A percentile compares a stretch with the other conserved stretches of the same genome.
phyloP scores from a whole-genome alignment of 1,140 invertebrate genomes.

The Littorina saxatilis region DNA sequence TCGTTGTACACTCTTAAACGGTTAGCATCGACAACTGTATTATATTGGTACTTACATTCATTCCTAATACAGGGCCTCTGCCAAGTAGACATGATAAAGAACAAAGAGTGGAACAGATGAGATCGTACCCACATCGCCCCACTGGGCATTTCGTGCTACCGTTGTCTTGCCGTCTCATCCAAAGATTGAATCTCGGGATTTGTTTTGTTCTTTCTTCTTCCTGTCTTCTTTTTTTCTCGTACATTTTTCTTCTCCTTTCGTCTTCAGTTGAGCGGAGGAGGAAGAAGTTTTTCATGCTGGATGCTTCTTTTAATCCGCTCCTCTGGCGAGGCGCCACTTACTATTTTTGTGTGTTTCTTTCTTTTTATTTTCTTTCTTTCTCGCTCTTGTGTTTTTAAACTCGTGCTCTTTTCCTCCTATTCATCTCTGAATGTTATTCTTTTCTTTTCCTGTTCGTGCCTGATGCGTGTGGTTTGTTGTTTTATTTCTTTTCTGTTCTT shows the following conservation, averaged over 20 bases:
- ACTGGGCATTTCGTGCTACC: neutral
- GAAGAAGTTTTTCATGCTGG: neutral
- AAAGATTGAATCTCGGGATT: constrained; percentile 14
- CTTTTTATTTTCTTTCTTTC: neutral
- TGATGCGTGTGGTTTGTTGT: neutral
- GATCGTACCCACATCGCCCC: neutral
- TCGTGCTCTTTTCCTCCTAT: constrained; percentile 1
- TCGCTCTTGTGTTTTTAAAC: neutral
- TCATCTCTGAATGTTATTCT: constrained; percentile 3
- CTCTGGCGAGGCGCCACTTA: neutral
- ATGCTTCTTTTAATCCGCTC: neutral
- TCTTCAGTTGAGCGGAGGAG: neutral
- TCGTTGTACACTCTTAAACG: too few relatives aligned
- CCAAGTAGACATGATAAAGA: neutral
- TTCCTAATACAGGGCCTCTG: neutral
- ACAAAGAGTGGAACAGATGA: neutral
- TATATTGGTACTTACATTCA: too few relatives aligned
- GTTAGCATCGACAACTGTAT: too few relatives aligned
- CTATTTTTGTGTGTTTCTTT: constrained; percentile 1
- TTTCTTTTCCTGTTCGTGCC: neutral
- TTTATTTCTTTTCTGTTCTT: too few relatives aligned
- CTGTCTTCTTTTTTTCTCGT: neutral
- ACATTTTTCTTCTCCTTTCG: neutral
- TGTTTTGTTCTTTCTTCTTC: too few relatives aligned
- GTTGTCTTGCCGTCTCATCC: constrained; percentile 3